Percentiles rank a stretch among this genome's conserved stretches.
Evolutionary conservation across 2,797 vertebrate species (phyloP).

Genomic region (Enteromius mattozi): DNA sequence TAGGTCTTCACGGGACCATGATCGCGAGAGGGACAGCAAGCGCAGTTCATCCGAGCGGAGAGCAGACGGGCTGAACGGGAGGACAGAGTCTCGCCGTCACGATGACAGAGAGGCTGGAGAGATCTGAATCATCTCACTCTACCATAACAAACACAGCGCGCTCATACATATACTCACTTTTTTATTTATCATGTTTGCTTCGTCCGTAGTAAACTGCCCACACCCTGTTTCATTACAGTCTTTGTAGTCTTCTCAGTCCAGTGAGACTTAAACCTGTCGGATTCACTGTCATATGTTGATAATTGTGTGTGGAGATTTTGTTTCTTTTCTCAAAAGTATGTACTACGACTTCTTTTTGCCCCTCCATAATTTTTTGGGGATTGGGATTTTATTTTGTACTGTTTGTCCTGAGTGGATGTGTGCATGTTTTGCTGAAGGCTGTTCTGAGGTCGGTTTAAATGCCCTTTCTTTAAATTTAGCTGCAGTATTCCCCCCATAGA

Average conservation of each 20-base stretch:
- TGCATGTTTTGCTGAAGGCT: constrained; percentile 58
- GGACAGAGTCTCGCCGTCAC: constrained; percentile 82
- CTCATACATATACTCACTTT: constrained; percentile 42
- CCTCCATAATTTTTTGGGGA: constrained; percentile 7
- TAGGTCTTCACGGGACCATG: constrained; percentile 86
- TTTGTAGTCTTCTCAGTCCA: constrained; percentile 62
- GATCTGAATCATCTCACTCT: constrained; percentile 78
- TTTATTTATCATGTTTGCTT: constrained; percentile 50
- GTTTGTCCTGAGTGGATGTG: constrained; percentile 61
- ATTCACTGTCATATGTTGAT: constrained; percentile 42
- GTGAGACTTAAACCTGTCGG: constrained; percentile 52
- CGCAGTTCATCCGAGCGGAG: constrained; percentile 78
- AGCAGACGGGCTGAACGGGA: constrained; percentile 88
- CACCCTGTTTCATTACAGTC: constrained; percentile 25
- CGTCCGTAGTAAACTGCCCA: constrained; percentile 57
- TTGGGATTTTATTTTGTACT: constrained; percentile 54
- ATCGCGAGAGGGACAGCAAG: constrained; percentile 78
- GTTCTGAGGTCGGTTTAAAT: constrained; percentile 46
- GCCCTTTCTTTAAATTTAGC: constrained; percentile 32
- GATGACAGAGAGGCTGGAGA: constrained; percentile 93
- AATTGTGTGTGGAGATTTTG: neutral
- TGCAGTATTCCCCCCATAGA: constrained; percentile 23
- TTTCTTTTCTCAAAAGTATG: constrained; percentile 53
- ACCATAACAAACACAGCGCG: constrained; percentile 13
- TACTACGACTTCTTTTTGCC: constrained; percentile 6